Conservation (phyloP, 2,888 invertebrate species). For the Tipula confusa region DNA sequence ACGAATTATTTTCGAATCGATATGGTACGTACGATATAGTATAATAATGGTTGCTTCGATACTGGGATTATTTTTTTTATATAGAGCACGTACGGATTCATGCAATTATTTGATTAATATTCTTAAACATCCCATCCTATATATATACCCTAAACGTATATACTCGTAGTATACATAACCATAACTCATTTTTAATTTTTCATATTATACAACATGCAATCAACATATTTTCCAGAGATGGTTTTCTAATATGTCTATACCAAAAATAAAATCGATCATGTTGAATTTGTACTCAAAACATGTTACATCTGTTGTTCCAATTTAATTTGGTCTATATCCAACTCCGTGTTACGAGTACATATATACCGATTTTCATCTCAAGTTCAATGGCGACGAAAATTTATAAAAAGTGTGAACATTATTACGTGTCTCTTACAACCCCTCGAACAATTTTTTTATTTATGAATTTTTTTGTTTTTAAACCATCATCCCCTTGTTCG, state of each 20-base stretch:
- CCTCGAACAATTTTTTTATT: not conserved
- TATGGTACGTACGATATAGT: not conserved
- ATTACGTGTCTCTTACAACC: not conserved
- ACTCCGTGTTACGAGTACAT: not conserved
- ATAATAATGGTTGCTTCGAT: not conserved
- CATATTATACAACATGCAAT: not conserved
- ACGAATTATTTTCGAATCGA: not conserved
- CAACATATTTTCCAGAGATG: not conserved
- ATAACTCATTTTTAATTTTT: constrained; percentile 12
- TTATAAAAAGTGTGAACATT: not conserved
- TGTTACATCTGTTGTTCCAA: constrained; percentile 20
- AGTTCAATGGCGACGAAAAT: not conserved
- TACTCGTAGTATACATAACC: not conserved
- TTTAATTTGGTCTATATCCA: too few relatives aligned
- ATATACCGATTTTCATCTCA: not conserved
- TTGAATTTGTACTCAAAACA: not conserved
- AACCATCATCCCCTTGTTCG: not conserved
- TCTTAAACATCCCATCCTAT: not conserved
- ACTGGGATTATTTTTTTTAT: too few relatives aligned
- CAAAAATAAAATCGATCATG: not conserved
- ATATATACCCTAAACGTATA: not conserved
- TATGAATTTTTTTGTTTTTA: not conserved
- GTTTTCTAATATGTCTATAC: not conserved
- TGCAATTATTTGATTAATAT: not conserved
- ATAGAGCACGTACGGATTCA: not conserved